A percentile compares a stretch with the other conserved stretches of the same genome.
phyloP scores from a whole-genome alignment of 2,888 invertebrate genomes.

The Calliopum simillimum region DNA sequence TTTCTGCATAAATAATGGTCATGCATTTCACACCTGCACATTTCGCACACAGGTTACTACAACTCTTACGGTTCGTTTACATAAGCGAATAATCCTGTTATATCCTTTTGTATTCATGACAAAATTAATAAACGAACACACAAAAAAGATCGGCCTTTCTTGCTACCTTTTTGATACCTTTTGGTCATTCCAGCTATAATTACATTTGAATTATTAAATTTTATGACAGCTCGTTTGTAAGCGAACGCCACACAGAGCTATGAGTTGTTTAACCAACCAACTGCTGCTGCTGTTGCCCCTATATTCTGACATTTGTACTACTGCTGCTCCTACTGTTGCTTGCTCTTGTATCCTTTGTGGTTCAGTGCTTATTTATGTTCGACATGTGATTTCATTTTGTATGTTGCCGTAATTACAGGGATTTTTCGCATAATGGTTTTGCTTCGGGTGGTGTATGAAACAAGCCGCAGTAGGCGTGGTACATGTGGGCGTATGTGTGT shows the following conservation, averaged over 20 bases:
- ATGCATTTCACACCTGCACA: conserved; percentile 7
- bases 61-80: too few species aligned
- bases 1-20: background rate
- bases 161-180: conserved; percentile 5
- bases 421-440: background rate
- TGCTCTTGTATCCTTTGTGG: background rate
- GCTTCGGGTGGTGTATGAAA: background rate
- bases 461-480: background rate
- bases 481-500: too few species aligned
- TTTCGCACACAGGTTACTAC: background rate
- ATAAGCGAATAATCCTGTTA: background rate
- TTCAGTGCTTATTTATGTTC: conserved; percentile 27
- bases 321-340: background rate
- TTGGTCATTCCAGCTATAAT: conserved; percentile 56
- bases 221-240: conserved; percentile 53
- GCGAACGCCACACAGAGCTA: background rate
- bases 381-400: conserved; percentile 32
- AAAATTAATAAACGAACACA: conserved; percentile 7
- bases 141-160: background rate
- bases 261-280: too few species aligned
- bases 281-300: background rate
- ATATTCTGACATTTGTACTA: too few species aligned
- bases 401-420: conserved; percentile 22
- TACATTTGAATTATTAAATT: conserved; percentile 65
- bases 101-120: conserved; percentile 8